Conservation (phyloP, 1,140 invertebrate genomes). For the Protaetia brevitarsis region DNA sequence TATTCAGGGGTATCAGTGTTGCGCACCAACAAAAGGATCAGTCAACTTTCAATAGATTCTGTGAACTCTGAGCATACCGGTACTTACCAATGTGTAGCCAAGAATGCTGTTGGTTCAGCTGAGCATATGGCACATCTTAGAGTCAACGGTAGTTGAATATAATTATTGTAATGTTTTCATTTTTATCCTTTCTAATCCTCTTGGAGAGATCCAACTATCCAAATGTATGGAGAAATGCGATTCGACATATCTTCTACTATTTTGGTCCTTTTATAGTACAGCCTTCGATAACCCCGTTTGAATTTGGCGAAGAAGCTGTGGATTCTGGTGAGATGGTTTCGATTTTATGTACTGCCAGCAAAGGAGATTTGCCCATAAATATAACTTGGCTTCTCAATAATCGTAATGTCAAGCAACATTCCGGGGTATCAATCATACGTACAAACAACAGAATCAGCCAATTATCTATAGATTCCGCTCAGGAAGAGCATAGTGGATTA, state of each 20-base stretch:
- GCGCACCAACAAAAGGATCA: slow-evolving; percentile 66
- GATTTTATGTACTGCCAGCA: slow-evolving; percentile 36
- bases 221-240: too few relatives aligned
- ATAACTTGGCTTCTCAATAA: slow-evolving; percentile 53
- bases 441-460: slow-evolving; percentile 50
- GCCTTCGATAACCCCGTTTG: slow-evolving; percentile 66
- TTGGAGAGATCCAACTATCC: too few relatives aligned
- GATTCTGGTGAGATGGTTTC: slow-evolving; percentile 46
- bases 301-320: slow-evolving; percentile 58
- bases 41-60: slow-evolving; percentile 72
- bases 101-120: slow-evolving; percentile 64
- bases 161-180: slow-evolving; percentile 42
- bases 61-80: slow-evolving; percentile 73
- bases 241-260: background rate
- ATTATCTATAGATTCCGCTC: slow-evolving; percentile 54
- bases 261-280: slow-evolving; percentile 29
- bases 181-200: too few relatives aligned
- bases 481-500: slow-evolving; percentile 63
- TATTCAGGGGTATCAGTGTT: slow-evolving; percentile 32
- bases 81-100: slow-evolving; percentile 67
- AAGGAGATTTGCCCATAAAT: slow-evolving; percentile 41
- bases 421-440: slow-evolving; percentile 59
- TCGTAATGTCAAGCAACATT: too few relatives aligned
- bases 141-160: slow-evolving; percentile 64
- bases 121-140: slow-evolving; percentile 64